Evolutionary conservation across 2,888 invertebrate genomes (phyloP).

Genomic region (Zootermopsis nevadensis): DNA sequence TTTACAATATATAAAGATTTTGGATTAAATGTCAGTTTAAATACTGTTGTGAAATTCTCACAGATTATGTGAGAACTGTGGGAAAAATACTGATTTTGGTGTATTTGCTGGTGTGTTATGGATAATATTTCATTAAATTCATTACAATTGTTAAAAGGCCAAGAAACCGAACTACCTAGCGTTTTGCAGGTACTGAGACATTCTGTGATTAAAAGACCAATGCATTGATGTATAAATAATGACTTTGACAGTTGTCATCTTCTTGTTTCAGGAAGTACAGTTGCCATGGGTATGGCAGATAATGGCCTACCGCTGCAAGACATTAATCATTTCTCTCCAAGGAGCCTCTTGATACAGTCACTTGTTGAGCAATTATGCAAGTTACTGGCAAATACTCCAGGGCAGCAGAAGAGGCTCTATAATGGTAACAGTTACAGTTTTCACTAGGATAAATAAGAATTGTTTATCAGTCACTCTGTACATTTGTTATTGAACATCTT

Average conservation of each 20-base stretch:
- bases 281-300: slow-evolving; percentile 19
- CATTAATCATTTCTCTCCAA: slow-evolving; percentile 61
- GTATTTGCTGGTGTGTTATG: background rate
- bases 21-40: too few species aligned
- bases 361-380: slow-evolving; percentile 76
- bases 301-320: slow-evolving; percentile 50
- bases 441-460: too few species aligned
- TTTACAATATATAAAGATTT: too few species aligned
- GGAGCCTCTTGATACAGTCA: slow-evolving; percentile 77
- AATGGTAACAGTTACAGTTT: slow-evolving; percentile 60
- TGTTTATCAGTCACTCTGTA: too few species aligned
- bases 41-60: too few species aligned
- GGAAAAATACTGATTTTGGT: too few species aligned
- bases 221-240: background rate
- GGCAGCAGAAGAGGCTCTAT: slow-evolving; percentile 71
- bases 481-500: too few species aligned
- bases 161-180: background rate
- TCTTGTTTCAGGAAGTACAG: slow-evolving; percentile 34
- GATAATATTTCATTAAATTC: background rate
- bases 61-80: too few species aligned
- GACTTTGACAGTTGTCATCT: background rate
- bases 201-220: background rate
- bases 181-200: background rate
- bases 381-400: slow-evolving; percentile 71
- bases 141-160: background rate